phyloP scores from a whole-genome alignment of 2,113 vertebrate species.

The Poeciliopsis prolifica region DNA sequence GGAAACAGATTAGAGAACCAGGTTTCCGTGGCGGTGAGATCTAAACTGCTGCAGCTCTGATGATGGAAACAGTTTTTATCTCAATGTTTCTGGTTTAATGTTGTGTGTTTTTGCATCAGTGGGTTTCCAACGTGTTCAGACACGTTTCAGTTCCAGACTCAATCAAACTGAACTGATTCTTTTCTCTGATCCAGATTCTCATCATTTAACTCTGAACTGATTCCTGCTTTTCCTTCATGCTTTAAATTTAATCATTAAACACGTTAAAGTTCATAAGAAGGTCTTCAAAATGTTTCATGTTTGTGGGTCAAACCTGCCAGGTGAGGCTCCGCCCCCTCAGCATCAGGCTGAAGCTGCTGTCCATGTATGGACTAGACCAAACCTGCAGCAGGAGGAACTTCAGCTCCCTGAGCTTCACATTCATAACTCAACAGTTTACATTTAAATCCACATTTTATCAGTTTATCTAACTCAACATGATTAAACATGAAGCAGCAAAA shows the following conservation, averaged over 20 bases:
- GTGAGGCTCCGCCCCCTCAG: neutral
- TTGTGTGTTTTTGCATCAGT: neutral
- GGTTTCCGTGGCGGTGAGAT: no score
- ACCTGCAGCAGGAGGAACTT: neutral
- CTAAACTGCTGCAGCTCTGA: no score
- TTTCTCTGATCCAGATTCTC: neutral
- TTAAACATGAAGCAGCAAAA: neutral
- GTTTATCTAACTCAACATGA: neutral
- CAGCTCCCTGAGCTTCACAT: neutral
- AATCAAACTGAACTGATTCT: neutral
- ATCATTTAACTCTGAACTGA: neutral
- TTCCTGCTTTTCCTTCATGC: neutral
- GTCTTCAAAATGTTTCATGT: neutral
- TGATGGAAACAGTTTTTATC: neutral
- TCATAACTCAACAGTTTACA: rapidly evolving
- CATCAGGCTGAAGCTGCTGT: slow-evolving; percentile 6
- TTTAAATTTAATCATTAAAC: neutral
- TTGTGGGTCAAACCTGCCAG: neutral
- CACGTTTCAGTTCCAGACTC: neutral
- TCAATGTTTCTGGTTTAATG: neutral
- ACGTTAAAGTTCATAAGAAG: neutral
- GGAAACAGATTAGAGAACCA: no score
- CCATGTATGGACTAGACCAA: slow-evolving; percentile 48
- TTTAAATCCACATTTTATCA: neutral
- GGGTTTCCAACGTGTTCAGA: neutral